phyloP scores from a whole-genome alignment of 2,888 invertebrate species.

The Drosophila stalkeri region DNA sequence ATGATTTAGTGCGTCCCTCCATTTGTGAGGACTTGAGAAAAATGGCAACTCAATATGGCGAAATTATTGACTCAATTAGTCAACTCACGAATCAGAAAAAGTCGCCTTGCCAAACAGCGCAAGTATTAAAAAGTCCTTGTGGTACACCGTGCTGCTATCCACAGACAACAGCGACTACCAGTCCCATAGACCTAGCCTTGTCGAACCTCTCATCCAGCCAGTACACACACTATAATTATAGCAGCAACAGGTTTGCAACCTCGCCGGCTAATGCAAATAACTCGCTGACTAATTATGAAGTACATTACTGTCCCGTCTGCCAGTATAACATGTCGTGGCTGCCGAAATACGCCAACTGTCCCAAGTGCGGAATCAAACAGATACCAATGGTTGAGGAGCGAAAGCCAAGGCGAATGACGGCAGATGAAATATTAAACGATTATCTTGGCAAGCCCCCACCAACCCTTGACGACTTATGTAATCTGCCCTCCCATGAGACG shows the following conservation, averaged over 20 bases:
- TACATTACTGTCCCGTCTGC: slow-evolving; percentile 79
- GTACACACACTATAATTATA: neutral
- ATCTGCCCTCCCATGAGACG: slow-evolving; percentile 26
- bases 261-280: neutral
- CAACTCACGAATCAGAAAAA: neutral
- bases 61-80: slow-evolving; percentile 7
- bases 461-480: slow-evolving; percentile 41
- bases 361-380: slow-evolving; percentile 80
- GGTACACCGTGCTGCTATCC: slow-evolving; percentile 25
- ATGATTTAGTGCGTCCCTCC: slow-evolving; percentile 38
- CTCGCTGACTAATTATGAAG: slow-evolving; percentile 24
- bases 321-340: slow-evolving; percentile 81
- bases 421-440: slow-evolving; percentile 76
- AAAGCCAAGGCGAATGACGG: slow-evolving; percentile 67
- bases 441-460: slow-evolving; percentile 59
- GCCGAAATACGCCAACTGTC: slow-evolving; percentile 84
- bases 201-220: neutral
- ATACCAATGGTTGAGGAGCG: slow-evolving; percentile 66
- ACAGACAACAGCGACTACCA: neutral
- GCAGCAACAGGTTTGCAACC: slow-evolving; percentile 10
- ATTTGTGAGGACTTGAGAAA: slow-evolving; percentile 58
- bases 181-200: neutral
- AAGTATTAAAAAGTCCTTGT: slow-evolving; percentile 1
- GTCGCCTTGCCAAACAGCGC: slow-evolving; percentile 10
- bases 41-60: slow-evolving; percentile 52